Conservation (phyloP, 2,797 vertebrate genomes). For the Semaprochilodus insignis region DNA sequence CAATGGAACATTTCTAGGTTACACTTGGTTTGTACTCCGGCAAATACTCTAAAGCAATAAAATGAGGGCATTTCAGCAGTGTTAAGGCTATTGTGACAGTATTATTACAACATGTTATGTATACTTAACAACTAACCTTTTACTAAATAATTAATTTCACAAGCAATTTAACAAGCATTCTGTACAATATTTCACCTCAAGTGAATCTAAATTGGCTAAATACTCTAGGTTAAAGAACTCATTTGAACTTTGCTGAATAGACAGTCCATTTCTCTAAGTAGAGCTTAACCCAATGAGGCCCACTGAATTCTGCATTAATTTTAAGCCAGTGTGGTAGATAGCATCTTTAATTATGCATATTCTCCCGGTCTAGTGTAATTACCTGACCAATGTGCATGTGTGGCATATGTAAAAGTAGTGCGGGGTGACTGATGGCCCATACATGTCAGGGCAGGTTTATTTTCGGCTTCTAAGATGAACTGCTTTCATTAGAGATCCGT, state of each 20-base stretch:
- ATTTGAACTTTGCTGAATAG: constrained; percentile 1
- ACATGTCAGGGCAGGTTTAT: constrained; percentile 46
- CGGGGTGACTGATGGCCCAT: constrained; percentile 36
- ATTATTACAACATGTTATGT: background rate
- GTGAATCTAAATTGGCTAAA: background rate
- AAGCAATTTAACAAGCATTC: constrained; percentile 5
- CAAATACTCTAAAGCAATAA: background rate
- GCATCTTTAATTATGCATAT: constrained; percentile 70
- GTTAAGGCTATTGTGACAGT: background rate
- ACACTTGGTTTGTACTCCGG: constrained; percentile 20
- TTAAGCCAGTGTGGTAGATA: constrained; percentile 57
- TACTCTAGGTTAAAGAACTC: constrained; percentile 34
- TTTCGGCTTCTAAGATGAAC: constrained; percentile 53
- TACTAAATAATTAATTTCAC: background rate
- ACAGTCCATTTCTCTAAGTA: constrained; percentile 43
- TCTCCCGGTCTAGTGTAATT: constrained; percentile 63
- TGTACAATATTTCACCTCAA: constrained; percentile 1
- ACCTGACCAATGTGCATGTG: constrained; percentile 61
- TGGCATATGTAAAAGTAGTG: constrained; percentile 53
- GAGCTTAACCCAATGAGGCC: constrained; percentile 46
- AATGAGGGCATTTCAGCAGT: background rate
- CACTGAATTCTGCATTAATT: constrained; percentile 54
- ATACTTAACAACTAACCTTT: background rate
- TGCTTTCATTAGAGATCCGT: constrained; percentile 59
- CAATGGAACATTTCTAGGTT: constrained; percentile 42